Percentiles rank a stretch among this genome's conserved stretches.
These are phyloP conservation scores for Cynaeus angustus DNA, from an alignment of 2,888 invertebrate species.

Conservation along the genomic window DNA sequence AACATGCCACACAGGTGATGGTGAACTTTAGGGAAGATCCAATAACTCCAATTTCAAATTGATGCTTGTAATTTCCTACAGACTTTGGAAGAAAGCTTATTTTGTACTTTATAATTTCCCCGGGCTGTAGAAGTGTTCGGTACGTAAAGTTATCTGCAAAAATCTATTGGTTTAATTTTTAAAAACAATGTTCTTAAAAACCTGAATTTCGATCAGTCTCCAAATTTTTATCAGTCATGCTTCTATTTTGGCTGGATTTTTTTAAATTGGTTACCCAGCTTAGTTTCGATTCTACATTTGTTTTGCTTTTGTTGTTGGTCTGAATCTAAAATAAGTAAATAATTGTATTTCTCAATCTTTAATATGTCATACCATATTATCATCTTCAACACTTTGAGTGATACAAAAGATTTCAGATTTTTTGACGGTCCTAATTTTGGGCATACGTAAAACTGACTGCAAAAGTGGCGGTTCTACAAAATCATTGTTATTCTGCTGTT, in stretches of 20 bases:
- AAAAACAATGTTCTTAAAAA: not conserved
- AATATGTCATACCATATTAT: not conserved
- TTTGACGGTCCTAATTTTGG: slow-evolving; percentile 9
- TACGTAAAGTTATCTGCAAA: slow-evolving; percentile 36
- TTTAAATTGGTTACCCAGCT: not conserved
- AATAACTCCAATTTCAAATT: slow-evolving; percentile 62
- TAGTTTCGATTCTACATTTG: not conserved
- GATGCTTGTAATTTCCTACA: slow-evolving; percentile 61
- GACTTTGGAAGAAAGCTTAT: slow-evolving; percentile 62
- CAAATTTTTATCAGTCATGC: not conserved
- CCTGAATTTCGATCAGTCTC: no score
- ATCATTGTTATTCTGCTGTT: slow-evolving; percentile 15
- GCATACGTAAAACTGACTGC: slow-evolving; percentile 22
- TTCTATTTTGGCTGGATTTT: not conserved
- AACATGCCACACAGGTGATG: slow-evolving; percentile 62
- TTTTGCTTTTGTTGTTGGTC: not conserved
- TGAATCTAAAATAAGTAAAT: not conserved
- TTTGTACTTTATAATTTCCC: slow-evolving; percentile 55
- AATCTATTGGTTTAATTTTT: not conserved
- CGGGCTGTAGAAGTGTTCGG: slow-evolving; percentile 54
- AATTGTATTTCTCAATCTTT: no score
- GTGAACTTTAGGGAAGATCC: slow-evolving; percentile 58
- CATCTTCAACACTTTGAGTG: slow-evolving; percentile 7
- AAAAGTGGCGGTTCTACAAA: slow-evolving; percentile 1
- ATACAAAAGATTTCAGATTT: slow-evolving; percentile 22